Percentiles rank a stretch among this genome's conserved stretches.
phyloP scores from a whole-genome alignment of 2,888 invertebrate genomes.

The Sarcophaga carnaria region DNA sequence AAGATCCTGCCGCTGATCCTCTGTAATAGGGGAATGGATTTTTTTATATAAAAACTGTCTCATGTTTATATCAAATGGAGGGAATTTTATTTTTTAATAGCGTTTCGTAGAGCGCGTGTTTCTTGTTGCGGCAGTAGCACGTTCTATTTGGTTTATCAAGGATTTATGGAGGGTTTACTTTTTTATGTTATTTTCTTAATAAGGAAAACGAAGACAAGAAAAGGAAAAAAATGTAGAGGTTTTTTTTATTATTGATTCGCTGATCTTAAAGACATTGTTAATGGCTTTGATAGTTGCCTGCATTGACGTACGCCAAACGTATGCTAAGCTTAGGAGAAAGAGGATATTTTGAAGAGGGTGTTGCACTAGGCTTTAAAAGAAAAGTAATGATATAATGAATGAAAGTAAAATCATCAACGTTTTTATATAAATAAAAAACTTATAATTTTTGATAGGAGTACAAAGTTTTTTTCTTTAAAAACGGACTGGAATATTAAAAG shows the following conservation, averaged over 20 bases:
- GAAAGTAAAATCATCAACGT: no score
- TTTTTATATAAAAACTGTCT: conserved; percentile 67
- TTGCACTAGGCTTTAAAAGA: not conserved
- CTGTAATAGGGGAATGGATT: conserved; percentile 44
- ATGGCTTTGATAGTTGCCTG: conserved; percentile 34
- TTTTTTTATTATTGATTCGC: conserved; percentile 2
- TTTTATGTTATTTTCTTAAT: not conserved
- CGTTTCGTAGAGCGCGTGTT: conserved; percentile 39
- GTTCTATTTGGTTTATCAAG: conserved; percentile 59
- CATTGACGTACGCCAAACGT: conserved; percentile 65
- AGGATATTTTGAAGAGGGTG: not conserved
- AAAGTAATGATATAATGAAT: no score
- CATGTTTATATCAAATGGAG: conserved; percentile 68
- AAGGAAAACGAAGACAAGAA: not conserved
- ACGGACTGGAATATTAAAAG: no score
- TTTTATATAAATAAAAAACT: no score
- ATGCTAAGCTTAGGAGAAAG: conserved; percentile 44
- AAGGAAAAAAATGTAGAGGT: conserved; percentile 42
- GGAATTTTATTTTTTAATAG: conserved; percentile 50
- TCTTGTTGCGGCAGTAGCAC: conserved; percentile 63
- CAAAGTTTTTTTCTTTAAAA: no score
- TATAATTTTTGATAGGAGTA: no score
- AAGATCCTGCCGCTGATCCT: conserved; percentile 38
- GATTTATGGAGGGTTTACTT: conserved; percentile 46
- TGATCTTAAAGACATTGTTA: conserved; percentile 46